Conservation (phyloP, 2,888 invertebrate genomes). For the Ophraella communa region DNA sequence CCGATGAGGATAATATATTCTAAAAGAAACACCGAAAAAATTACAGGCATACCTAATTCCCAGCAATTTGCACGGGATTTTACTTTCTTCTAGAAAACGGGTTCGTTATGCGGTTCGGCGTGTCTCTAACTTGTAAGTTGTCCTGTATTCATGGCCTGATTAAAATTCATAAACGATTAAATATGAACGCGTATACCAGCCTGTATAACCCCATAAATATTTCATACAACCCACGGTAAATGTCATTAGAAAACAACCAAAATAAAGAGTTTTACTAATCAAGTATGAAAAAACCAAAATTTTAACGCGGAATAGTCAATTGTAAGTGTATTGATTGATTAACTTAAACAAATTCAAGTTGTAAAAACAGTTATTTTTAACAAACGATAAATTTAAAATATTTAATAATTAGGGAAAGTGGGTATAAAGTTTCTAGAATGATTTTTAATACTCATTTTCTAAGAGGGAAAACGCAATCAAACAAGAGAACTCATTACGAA, state of each 20-base stretch:
- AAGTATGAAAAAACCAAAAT: no score
- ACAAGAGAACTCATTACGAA: conserved; percentile 31
- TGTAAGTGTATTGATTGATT: no score
- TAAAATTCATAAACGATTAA: conserved; percentile 29
- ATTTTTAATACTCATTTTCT: conserved; percentile 13
- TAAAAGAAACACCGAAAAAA: not conserved
- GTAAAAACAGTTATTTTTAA: no score
- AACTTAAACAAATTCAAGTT: no score
- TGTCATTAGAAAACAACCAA: conserved; percentile 7
- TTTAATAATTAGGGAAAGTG: not conserved
- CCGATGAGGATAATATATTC: not conserved
- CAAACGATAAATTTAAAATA: no score
- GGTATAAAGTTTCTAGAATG: conserved; percentile 2
- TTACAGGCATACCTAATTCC: not conserved
- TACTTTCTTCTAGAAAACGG: conserved; percentile 5
- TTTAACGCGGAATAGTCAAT: no score
- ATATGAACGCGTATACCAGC: conserved; percentile 28
- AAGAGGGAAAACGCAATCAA: conserved; percentile 24
- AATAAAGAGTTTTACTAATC: conserved; percentile 19
- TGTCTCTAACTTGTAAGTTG: conserved; percentile 20
- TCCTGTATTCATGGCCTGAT: conserved; percentile 32
- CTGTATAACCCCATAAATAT: conserved; percentile 28
- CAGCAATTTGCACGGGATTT: conserved; percentile 16
- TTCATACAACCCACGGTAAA: conserved; percentile 22
- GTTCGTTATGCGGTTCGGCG: not conserved